A percentile compares a stretch with the other conserved stretches of the same genome.
Evolutionary conservation across 2,888 invertebrate species (phyloP).

Genomic region (Xiphydria camelus): DNA sequence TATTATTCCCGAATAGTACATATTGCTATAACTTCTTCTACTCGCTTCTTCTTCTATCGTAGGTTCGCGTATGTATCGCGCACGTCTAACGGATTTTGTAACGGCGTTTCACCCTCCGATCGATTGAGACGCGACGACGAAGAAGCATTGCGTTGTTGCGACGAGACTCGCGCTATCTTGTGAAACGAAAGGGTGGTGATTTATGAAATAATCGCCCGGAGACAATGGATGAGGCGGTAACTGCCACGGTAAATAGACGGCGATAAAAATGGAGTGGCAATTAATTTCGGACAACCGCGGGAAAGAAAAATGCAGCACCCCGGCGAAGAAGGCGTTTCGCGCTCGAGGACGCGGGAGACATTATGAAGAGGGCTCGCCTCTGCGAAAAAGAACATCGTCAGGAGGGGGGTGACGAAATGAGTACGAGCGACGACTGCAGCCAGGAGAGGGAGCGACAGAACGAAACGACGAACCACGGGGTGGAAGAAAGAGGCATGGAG

Average conservation of each 20-base stretch:
- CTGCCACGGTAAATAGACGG: conserved; percentile 45
- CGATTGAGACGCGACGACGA: conserved; percentile 31
- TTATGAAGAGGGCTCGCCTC: conserved; percentile 32
- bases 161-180: conserved; percentile 16
- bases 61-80: no score
- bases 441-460: no score
- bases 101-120: no score
- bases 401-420: conserved; percentile 27
- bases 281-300: conserved; percentile 42
- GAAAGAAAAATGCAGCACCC: conserved; percentile 13
- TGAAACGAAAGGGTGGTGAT: conserved; percentile 29
- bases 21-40: no score
- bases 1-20: no score
- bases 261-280: conserved; percentile 49
- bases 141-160: conserved; percentile 29
- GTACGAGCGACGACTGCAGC: no score
- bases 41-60: no score
- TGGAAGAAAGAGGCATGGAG: not conserved
- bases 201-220: conserved; percentile 41
- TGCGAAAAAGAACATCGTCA: no score
- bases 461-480: not conserved
- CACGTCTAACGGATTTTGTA: no score
- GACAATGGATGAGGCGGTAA: conserved; percentile 41
- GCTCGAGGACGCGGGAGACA: conserved; percentile 32
- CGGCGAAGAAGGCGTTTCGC: conserved; percentile 12